Percentiles rank a stretch among this genome's conserved stretches.
phyloP scores from a whole-genome alignment of 2,113 vertebrate genomes.

The Arenaria interpres region DNA sequence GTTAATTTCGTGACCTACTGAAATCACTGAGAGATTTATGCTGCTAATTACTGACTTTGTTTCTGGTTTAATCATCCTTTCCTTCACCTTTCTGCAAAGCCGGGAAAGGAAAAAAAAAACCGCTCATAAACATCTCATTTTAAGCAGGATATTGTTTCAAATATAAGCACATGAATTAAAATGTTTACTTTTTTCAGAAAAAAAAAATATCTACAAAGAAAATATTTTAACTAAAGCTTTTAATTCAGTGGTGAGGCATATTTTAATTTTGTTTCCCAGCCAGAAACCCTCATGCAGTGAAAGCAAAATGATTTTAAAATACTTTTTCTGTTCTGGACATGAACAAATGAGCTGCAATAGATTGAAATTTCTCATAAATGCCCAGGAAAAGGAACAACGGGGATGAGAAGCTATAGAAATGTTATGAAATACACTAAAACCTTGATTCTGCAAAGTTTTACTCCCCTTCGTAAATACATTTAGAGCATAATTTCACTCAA shows the following conservation, averaged over 20 bases:
- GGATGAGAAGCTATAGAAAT: neutral
- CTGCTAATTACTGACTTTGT: constrained; percentile 77
- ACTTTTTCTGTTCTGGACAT: neutral
- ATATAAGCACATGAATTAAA: neutral
- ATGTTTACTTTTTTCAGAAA: neutral
- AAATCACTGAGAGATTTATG: constrained; percentile 81
- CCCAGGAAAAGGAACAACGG: neutral
- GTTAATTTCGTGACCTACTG: constrained; percentile 80
- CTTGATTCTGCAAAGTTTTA: neutral
- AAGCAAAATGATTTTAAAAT: neutral
- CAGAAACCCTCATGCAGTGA: neutral
- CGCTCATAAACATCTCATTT: constrained; percentile 29
- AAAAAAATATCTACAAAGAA: neutral
- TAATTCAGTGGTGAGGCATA: neutral
- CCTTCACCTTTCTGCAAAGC: constrained; percentile 70
- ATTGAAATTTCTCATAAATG: neutral
- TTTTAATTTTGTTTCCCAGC: neutral
- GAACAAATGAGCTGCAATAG: neutral
- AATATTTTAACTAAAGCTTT: neutral
- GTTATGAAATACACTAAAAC: neutral
- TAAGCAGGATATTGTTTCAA: constrained; percentile 1
- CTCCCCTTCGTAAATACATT: neutral
- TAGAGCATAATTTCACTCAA: neutral
- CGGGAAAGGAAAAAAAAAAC: neutral
- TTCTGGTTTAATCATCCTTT: constrained; percentile 75